Evolutionary conservation across 2,888 invertebrate species (phyloP), one percentile per base, ranked within the genome.

Genomic region (Heliconius ismenius): DNA sequence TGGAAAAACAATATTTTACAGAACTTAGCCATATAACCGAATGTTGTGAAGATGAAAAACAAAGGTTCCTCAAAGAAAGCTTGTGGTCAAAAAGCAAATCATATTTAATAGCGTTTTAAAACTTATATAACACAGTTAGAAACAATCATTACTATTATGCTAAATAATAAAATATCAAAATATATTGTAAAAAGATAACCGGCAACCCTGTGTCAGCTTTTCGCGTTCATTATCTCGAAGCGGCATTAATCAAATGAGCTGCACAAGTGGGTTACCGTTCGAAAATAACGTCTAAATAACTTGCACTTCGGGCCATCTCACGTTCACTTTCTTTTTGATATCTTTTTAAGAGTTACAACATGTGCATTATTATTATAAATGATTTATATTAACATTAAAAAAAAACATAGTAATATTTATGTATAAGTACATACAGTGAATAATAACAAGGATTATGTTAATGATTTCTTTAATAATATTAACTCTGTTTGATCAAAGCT

Each of bases 181-280:
- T 68, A 69, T 32, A 43, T n/a, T 6, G 54, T 26, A 73, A 64
- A 60, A 39, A 75, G 64, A 18, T 74, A 28, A 24, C 24, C 60
- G 49, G 39, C 43, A 73, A 62, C 78, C 79, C 77, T 79, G 75
- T 21, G 60, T 58, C 36, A 39, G 43, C 7, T 60, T 78, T 65
- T 76, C 69, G 76, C 76, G 76, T 78, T 76, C 78, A 78, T 80
- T 76, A 80, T 75, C 73, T 78, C 83, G 79, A 82, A 80, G 84
- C 84, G 82, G 83, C 84, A 86, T 87, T 87, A 84, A 88, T 88
- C 84, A 88, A 83, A 83, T 81, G 84, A 78, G 79, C 70, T 54
- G 70, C 75, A 75, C 74, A 79, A 78, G 76, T 80, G 78, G 81
- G 80, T 80, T 77, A 77, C 77, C 67, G 77, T 73, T 74, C 77